phyloP scores from a whole-genome alignment of 2,888 invertebrate genomes.

The Cephus spinipes region DNA sequence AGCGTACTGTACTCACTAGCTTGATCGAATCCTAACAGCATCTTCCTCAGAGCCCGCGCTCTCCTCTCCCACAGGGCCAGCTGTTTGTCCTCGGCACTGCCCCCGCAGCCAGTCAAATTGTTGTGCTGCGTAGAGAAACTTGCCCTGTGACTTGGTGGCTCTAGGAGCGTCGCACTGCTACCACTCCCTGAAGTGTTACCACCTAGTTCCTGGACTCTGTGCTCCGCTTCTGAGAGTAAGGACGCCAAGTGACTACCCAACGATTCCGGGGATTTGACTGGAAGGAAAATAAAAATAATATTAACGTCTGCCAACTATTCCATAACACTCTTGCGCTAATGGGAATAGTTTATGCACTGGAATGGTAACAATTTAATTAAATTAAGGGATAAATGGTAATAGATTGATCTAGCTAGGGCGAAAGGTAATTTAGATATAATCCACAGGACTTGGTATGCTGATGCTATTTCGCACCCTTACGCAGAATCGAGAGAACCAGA shows the following conservation, averaged over 20 bases:
- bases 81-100: constrained; percentile 83
- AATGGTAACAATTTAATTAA: not conserved
- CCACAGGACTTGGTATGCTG: not conserved
- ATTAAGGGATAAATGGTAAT: not conserved
- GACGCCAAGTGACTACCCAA: constrained; percentile 82
- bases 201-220: constrained; percentile 83
- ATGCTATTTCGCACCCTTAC: not conserved
- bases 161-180: constrained; percentile 49
- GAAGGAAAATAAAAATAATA: constrained; percentile 35
- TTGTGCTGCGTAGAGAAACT: constrained; percentile 62
- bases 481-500: not conserved
- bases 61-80: constrained; percentile 90
- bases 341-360: not conserved
- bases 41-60: constrained; percentile 80
- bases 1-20: constrained; percentile 69
- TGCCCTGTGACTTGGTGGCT: constrained; percentile 55
- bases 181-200: constrained; percentile 60
- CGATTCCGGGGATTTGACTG: constrained; percentile 80
- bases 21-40: constrained; percentile 90
- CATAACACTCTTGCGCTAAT: not conserved
- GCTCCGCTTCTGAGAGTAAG: constrained; percentile 85
- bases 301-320: not conserved
- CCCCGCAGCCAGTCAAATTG: constrained; percentile 76
- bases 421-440: not conserved
- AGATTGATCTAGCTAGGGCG: not conserved